A percentile compares a stretch with the other conserved stretches of the same genome.
These are phyloP conservation scores for Lordiphosa mommai DNA, from an alignment of 1,140 invertebrate genomes.

Conservation along the genomic window DNA sequence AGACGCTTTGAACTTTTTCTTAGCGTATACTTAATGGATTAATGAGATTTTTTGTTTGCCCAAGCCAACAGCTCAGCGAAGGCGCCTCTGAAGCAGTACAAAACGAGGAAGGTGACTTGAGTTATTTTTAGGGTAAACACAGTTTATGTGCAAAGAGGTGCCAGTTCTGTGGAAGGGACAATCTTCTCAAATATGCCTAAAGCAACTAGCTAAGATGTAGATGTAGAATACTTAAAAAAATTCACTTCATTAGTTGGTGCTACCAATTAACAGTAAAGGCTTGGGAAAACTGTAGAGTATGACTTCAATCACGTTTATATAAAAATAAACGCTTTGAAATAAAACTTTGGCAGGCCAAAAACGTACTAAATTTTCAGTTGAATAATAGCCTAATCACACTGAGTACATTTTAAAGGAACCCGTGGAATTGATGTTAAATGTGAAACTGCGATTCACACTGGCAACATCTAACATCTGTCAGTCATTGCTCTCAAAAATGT, in stretches of 20 bases:
- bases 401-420: too few relatives aligned
- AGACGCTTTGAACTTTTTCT: constrained; percentile 75
- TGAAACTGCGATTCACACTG: too few relatives aligned
- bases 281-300: background rate
- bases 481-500: too few relatives aligned
- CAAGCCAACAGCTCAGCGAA: constrained; percentile 60
- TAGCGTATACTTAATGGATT: constrained; percentile 76
- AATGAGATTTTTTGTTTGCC: constrained; percentile 78
- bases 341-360: background rate
- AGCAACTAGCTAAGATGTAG: background rate
- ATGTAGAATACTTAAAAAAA: background rate
- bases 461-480: too few relatives aligned
- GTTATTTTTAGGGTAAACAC: constrained; percentile 53
- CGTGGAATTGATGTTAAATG: too few relatives aligned
- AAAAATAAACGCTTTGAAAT: background rate
- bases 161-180: constrained; percentile 26
- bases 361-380: too few relatives aligned
- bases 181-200: background rate
- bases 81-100: constrained; percentile 33
- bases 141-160: constrained; percentile 54
- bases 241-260: background rate
- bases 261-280: background rate
- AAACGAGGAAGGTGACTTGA: constrained; percentile 28
- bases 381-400: too few relatives aligned
- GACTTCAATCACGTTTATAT: too few relatives aligned